A percentile compares a stretch with the other conserved stretches of the same genome.
Evolutionary conservation across 2,888 invertebrate genomes (phyloP).

Genomic region (Xylocampa areola): DNA sequence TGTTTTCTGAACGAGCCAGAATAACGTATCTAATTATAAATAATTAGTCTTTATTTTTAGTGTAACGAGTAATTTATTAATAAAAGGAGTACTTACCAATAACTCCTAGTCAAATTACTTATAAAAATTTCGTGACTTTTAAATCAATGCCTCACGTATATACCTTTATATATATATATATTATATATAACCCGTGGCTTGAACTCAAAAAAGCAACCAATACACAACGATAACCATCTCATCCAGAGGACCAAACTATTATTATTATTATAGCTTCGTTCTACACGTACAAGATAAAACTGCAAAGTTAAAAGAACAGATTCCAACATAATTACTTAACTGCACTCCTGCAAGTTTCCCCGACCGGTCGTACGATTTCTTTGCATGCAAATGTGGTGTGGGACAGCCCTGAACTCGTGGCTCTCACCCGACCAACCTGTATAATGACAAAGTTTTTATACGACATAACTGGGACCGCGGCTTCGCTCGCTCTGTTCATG

Average conservation of each 20-base stretch:
- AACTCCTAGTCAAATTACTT: too few species aligned
- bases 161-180: too few species aligned
- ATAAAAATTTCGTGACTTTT: too few species aligned
- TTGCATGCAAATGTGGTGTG: slow-evolving; percentile 36
- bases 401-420: slow-evolving; percentile 28
- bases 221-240: too few species aligned
- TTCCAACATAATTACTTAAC: slow-evolving; percentile 13
- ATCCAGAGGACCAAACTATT: neutral
- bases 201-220: too few species aligned
- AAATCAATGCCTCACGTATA: too few species aligned
- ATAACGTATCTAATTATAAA: too few species aligned
- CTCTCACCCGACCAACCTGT: slow-evolving; percentile 28
- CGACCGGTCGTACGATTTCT: slow-evolving; percentile 5
- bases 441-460: slow-evolving; percentile 51
- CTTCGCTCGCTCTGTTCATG: slow-evolving; percentile 14
- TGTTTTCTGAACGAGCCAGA: too few species aligned
- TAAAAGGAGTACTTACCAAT: too few species aligned
- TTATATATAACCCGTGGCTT: too few species aligned
- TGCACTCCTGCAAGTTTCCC: slow-evolving; percentile 8
- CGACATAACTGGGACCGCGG: slow-evolving; percentile 20
- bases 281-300: neutral
- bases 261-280: neutral
- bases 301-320: slow-evolving; percentile 8
- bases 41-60: too few species aligned
- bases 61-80: too few species aligned